phyloP scores from a whole-genome alignment of 2,888 invertebrate genomes.

The Luperina nickerlii region DNA sequence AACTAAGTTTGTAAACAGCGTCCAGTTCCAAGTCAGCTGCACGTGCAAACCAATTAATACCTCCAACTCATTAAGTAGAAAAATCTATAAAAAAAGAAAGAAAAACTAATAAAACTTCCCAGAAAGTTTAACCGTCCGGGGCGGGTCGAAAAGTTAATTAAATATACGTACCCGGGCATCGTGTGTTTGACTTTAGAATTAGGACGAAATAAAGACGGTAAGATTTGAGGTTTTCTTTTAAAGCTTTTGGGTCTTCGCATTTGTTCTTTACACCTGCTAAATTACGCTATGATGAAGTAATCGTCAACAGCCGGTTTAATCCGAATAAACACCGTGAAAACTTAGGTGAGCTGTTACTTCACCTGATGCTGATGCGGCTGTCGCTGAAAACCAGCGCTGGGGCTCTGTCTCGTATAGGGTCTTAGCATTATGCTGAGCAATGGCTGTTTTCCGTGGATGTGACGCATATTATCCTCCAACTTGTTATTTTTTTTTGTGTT shows the following conservation, averaged over 20 bases:
- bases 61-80: slow-evolving; percentile 59
- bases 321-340: too few species aligned
- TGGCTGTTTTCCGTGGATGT: too few species aligned
- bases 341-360: too few species aligned
- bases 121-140: slow-evolving; percentile 50
- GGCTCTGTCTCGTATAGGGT: too few species aligned
- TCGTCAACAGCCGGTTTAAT: background rate
- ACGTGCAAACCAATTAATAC: slow-evolving; percentile 61
- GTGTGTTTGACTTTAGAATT: slow-evolving; percentile 63
- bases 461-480: too few species aligned
- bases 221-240: slow-evolving; percentile 2
- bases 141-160: slow-evolving; percentile 64
- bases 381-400: too few species aligned
- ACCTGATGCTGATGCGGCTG: too few species aligned
- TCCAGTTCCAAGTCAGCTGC: slow-evolving; percentile 16
- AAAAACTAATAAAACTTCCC: slow-evolving; percentile 64
- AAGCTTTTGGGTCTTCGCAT: background rate
- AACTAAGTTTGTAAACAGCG: slow-evolving; percentile 23
- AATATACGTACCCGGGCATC: slow-evolving; percentile 49
- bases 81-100: slow-evolving; percentile 58
- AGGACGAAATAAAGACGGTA: slow-evolving; percentile 30
- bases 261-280: background rate
- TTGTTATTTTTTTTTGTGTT: too few species aligned
- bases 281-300: background rate
- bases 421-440: too few species aligned